Evolutionary conservation across 2,797 vertebrate genomes (phyloP).

Genomic region (Clarias pachynema): DNA sequence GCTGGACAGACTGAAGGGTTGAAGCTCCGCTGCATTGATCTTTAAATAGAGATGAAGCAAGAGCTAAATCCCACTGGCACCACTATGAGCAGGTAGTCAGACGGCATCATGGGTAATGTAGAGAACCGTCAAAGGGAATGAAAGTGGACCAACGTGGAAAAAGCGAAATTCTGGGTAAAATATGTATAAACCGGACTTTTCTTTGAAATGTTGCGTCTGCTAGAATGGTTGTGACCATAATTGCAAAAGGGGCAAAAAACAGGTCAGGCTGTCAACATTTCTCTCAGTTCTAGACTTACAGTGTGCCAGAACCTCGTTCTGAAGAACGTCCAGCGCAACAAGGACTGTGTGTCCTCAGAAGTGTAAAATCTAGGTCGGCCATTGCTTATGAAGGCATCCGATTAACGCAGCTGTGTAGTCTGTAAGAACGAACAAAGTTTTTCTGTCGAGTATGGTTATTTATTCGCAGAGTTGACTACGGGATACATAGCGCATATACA

Average conservation of each 20-base stretch:
- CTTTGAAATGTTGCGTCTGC: not conserved
- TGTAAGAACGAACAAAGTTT: not conserved
- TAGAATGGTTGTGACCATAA: not conserved
- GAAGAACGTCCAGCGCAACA: not conserved
- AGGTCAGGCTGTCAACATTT: not conserved
- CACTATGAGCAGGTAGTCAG: not conserved
- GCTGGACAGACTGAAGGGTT: not conserved
- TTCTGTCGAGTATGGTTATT: not conserved
- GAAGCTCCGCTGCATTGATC: not conserved
- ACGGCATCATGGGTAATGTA: not conserved
- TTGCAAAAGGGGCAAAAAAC: not conserved
- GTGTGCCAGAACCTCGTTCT: not conserved
- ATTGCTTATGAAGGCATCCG: not conserved
- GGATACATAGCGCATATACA: not conserved
- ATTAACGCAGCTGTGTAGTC: not conserved
- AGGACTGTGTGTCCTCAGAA: not conserved
- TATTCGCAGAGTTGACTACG: not conserved
- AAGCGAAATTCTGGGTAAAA: not conserved
- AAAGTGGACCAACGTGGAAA: not conserved
- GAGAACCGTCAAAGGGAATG: not conserved
- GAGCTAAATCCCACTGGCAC: not conserved
- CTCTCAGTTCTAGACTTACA: not conserved
- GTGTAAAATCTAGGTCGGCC: conserved; percentile 3
- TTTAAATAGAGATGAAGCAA: not conserved
- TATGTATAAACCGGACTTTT: not conserved